phyloP scores from a whole-genome alignment of 2,888 invertebrate genomes.

The Glaucopsyche alexis region DNA sequence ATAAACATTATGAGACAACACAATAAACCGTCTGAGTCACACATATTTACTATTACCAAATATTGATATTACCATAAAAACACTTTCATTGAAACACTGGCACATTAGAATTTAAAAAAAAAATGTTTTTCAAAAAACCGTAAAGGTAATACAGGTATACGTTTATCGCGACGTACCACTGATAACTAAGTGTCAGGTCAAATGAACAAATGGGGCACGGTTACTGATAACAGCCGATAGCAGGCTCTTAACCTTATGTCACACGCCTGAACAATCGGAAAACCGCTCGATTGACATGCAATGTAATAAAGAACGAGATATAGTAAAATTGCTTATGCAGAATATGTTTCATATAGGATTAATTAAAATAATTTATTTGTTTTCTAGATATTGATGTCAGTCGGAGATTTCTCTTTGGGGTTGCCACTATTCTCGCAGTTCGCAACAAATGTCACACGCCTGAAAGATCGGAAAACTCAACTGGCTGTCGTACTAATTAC shows the following conservation, averaged over 20 bases:
- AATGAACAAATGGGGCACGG: constrained; percentile 76
- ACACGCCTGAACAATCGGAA: constrained; percentile 51
- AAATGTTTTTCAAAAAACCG: constrained; percentile 36
- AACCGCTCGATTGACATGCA: constrained; percentile 29
- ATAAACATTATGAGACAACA: no score
- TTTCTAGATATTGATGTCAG: no score
- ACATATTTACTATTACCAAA: background rate
- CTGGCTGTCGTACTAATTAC: no score
- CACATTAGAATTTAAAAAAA: background rate
- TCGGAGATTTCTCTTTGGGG: no score
- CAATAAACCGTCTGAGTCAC: no score
- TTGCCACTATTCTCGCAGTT: no score
- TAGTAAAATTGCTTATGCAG: constrained; percentile 21
- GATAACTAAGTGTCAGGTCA: constrained; percentile 79
- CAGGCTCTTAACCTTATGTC: constrained; percentile 77
- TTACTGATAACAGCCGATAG: constrained; percentile 71
- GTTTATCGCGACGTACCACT: constrained; percentile 72
- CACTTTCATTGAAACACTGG: background rate
- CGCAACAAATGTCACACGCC: no score
- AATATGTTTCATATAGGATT: background rate
- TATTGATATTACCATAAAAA: background rate
- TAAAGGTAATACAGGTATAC: constrained; percentile 71
- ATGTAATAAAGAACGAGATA: background rate
- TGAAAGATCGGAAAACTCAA: no score
- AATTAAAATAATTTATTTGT: no score